A percentile compares a stretch with the other conserved stretches of the same genome.
These are phyloP conservation scores for Propsilocerus akamusi DNA, from an alignment of 1,140 invertebrate genomes.

Conservation along the genomic window DNA sequence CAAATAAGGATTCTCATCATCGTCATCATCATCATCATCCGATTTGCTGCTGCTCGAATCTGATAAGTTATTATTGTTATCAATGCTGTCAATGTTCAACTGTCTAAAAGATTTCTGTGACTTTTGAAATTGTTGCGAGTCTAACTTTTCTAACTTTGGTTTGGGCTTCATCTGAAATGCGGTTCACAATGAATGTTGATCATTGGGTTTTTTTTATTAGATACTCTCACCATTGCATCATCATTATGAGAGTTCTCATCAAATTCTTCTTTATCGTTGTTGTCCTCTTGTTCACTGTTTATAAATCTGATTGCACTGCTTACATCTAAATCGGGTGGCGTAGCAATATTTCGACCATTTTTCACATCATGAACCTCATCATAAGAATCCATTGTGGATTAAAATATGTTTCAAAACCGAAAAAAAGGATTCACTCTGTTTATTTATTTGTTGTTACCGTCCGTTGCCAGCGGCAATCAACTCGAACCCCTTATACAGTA, in stretches of 20 bases:
- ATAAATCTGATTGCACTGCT: not conserved
- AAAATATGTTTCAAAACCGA: too few relatives aligned
- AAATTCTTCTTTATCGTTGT: not conserved
- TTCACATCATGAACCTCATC: conserved; percentile 1
- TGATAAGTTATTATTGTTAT: not conserved
- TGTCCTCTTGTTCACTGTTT: not conserved
- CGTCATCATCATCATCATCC: not conserved
- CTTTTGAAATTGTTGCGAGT: not conserved
- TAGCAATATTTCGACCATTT: not conserved
- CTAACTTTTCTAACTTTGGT: not conserved
- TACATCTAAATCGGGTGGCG: not conserved
- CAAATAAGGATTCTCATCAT: not conserved
- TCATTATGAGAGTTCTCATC: too few relatives aligned
- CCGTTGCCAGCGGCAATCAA: too few relatives aligned
- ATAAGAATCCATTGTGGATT: not conserved
- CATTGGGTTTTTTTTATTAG: too few relatives aligned
- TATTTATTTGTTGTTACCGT: too few relatives aligned
- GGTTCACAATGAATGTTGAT: too few relatives aligned
- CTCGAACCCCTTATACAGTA: too few relatives aligned
- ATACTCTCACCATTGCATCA: too few relatives aligned
- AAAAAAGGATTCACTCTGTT: too few relatives aligned
- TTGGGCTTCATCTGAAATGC: not conserved
- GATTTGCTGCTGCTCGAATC: not conserved
- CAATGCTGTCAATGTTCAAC: not conserved
- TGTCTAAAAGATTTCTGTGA: not conserved